Conservation (phyloP, 2,113 vertebrate species). For the Coturnix japonica region DNA sequence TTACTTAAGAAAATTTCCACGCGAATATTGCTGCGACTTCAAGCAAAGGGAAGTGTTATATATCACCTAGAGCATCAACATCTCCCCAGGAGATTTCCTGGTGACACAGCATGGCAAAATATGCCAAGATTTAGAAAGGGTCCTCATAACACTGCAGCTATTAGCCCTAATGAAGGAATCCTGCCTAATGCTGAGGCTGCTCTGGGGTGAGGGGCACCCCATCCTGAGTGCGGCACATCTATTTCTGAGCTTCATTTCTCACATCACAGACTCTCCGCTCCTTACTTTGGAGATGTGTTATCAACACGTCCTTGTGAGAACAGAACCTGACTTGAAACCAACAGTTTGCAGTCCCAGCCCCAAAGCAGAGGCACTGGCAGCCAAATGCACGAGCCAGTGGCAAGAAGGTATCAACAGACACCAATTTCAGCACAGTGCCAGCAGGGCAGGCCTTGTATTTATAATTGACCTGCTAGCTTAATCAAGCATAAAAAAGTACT, state of each 20-base stretch:
- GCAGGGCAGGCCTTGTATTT: background rate
- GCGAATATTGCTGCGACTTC: background rate
- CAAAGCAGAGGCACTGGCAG: background rate
- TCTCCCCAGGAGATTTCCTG: background rate
- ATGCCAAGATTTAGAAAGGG: background rate
- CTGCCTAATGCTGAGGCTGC: background rate
- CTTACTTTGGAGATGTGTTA: background rate
- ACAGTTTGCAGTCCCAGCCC: background rate
- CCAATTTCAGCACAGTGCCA: background rate
- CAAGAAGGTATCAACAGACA: background rate
- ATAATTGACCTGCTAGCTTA: constrained; percentile 47
- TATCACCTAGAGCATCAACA: constrained; percentile 11
- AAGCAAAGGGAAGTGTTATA: background rate
- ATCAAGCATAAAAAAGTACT: constrained; percentile 37
- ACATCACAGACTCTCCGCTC: background rate
- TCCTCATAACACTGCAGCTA: rapidly evolving
- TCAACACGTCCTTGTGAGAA: background rate
- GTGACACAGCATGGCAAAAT: background rate
- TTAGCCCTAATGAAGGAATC: background rate
- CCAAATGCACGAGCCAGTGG: background rate
- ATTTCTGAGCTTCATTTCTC: background rate
- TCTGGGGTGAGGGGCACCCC: too few species aligned
- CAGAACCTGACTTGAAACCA: background rate
- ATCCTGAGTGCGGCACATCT: background rate
- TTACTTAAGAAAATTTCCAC: background rate